Evolutionary conservation across 1,140 invertebrate species (phyloP), one percentile per base, ranked within the genome.

Genomic region (Brachionus calyciflorus): DNA sequence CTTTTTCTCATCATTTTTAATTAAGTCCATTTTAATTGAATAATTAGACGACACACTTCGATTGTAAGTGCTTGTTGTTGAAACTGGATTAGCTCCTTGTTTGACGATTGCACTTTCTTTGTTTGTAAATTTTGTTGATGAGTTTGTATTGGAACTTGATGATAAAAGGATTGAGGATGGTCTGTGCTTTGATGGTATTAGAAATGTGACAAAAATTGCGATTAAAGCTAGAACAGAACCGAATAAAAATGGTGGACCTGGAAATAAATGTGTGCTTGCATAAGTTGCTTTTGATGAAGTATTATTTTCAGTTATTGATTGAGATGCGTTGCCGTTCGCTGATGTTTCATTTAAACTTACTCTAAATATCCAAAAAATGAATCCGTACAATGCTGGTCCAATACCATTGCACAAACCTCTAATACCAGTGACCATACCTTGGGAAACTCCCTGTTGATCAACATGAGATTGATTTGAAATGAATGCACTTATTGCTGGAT

Each of bases 231-330:
- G 88, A 81, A 99, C 87, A 65, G 96, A 93, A 75, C 96, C 97
- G 87, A 99, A 95, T 33, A 98, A 92, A 87, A 99, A 99, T n/a
- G 96, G 96, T 55, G 96, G 96, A n/a, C 96, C 96, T 53, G 96
- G 96, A 79, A 98, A 90, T 80, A 97, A 85, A 85, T 91, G 87
- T n/a, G 69, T 68, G 24, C 21, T 68, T 17, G 60, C 44, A 44
- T 68, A 63, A 3, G 63, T 77, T 30, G 17, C 19, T 68, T 49
- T 51, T 57, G 30, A 21, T 4, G 30, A 57, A 6, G 30, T 41
- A 26, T 51, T 57, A 10, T 7, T 28, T 0, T 57, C 37, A 17
- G 19, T 33, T n/a, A 60, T 10, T n/a, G n/a, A n/a, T 3, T 14
- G n/a, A 12, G n/a, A n/a, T 24, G 28, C 21, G 37, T 26, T 12